phyloP scores from a whole-genome alignment of 2,113 vertebrate genomes.

The Cyprinodon brontotheroides region DNA sequence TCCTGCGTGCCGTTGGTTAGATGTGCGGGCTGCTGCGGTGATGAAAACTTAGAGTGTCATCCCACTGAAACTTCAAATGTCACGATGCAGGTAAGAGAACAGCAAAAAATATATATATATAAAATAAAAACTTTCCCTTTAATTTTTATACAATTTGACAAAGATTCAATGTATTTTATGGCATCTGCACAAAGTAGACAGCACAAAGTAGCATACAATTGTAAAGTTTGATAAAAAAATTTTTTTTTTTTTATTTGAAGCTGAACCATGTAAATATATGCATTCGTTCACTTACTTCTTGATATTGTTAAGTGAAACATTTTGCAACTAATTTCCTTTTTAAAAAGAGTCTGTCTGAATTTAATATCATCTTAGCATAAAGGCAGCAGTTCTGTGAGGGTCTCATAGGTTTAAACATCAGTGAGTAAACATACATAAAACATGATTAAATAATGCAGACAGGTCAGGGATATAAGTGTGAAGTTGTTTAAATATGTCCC shows the following conservation, averaged over 20 bases:
- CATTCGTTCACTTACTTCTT: no score
- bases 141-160: background rate
- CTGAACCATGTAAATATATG: background rate
- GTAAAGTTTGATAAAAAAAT: background rate
- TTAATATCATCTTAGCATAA: background rate
- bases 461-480: background rate
- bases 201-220: background rate
- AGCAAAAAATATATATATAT: background rate
- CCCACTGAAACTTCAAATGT: slow-evolving; percentile 82
- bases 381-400: no score
- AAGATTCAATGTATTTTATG: background rate
- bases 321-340: background rate
- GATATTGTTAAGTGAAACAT: background rate
- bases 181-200: background rate
- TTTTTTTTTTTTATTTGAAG: no score
- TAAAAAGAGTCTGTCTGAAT: background rate
- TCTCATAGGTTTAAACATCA: background rate
- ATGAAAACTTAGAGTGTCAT: slow-evolving; percentile 89
- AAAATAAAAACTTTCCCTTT: background rate
- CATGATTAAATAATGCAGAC: background rate
- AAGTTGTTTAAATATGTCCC: background rate
- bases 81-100: slow-evolving; percentile 88
- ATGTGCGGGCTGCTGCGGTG: slow-evolving; percentile 92
- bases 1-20: slow-evolving; percentile 90
- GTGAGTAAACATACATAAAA: background rate